phyloP scores from a whole-genome alignment of 2,797 vertebrate genomes.

The Antrozous pallidus region DNA sequence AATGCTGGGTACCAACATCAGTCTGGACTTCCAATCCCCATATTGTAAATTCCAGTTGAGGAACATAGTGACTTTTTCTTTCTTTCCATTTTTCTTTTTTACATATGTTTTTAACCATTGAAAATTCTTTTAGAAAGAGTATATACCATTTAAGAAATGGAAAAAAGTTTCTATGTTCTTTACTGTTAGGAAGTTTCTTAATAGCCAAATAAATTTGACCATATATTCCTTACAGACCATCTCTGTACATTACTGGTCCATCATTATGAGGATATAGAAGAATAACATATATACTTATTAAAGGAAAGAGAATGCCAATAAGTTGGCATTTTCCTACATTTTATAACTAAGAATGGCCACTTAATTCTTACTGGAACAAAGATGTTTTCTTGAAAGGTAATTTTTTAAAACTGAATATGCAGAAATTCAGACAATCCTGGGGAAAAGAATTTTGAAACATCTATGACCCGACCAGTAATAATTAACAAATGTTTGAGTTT shows the following conservation, averaged over 20 bases:
- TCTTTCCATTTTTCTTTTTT: background rate
- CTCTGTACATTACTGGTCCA: background rate
- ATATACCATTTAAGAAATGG: background rate
- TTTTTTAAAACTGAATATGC: background rate
- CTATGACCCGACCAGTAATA: background rate
- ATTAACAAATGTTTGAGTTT: background rate
- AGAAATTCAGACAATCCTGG: background rate
- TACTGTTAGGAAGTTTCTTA: background rate
- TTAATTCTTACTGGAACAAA: background rate
- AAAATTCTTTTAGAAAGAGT: background rate
- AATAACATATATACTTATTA: background rate
- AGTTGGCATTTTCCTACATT: background rate
- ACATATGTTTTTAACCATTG: background rate
- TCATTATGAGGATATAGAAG: background rate
- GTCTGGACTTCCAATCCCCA: background rate
- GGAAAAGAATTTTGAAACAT: background rate
- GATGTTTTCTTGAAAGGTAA: background rate
- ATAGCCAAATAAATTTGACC: background rate
- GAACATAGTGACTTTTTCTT: background rate
- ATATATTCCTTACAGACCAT: background rate
- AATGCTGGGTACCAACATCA: background rate
- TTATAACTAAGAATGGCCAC: background rate
- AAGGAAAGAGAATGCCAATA: background rate
- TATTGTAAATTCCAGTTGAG: background rate
- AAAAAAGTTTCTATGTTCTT: background rate